Percentiles rank a stretch among this genome's conserved stretches.
Evolutionary conservation across 2,113 vertebrate species (phyloP).

Genomic region (Tachysurus fulvidraco): DNA sequence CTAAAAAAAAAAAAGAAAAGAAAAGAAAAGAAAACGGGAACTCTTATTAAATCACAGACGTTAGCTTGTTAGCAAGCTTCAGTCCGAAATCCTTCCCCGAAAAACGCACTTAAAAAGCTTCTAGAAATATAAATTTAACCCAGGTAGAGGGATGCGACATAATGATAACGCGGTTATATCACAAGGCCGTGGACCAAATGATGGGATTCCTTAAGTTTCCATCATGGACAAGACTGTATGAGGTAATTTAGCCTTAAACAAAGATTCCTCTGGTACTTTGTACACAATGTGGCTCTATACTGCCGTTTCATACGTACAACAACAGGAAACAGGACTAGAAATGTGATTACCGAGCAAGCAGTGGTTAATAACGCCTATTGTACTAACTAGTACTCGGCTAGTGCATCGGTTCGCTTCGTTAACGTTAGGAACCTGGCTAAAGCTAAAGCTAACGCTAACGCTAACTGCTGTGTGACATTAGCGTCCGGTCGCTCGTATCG

Average conservation of each 20-base stretch:
- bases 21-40: not conserved
- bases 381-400: not conserved
- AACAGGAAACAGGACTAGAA: not conserved
- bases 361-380: not conserved
- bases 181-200: not conserved
- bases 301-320: not conserved
- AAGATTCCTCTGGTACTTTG: not conserved
- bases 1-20: not conserved
- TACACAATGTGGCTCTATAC: not conserved
- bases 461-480: constrained; percentile 35
- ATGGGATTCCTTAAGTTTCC: constrained; percentile 49
- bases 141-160: not conserved
- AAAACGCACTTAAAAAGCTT: not conserved
- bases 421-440: not conserved
- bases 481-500: constrained; percentile 19
- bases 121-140: not conserved
- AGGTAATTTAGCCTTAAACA: not conserved
- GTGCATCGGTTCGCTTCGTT: not conserved
- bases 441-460: constrained; percentile 24
- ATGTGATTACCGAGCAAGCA: not conserved
- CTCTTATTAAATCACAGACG: not conserved
- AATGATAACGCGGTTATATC: no score
- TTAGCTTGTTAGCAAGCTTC: not conserved
- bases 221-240: constrained; percentile 24
- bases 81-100: not conserved